These are phyloP conservation scores for Bergia sp. DNA, from an alignment of 92 coral and sea anemone species.

Conservation along the genomic window DNA sequence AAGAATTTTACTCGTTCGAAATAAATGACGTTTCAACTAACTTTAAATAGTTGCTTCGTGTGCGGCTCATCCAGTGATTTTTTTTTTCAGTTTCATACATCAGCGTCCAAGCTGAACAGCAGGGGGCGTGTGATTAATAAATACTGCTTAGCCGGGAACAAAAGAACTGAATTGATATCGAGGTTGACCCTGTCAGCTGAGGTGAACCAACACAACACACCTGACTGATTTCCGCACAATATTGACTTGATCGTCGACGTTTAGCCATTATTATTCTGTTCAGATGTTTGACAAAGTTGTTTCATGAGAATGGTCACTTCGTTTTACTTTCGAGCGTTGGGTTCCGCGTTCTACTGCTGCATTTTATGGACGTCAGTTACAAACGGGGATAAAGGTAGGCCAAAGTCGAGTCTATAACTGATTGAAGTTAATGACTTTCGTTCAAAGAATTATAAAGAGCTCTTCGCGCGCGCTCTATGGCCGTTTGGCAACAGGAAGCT, in stretches of 20 bases:
- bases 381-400: constrained; percentile 10
- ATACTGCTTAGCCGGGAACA: neutral
- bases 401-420: neutral
- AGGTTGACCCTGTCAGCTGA: constrained; percentile 8
- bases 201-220: neutral
- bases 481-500: neutral
- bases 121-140: constrained; percentile 2
- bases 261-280: neutral
- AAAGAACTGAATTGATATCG: constrained; percentile 8
- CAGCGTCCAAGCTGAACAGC: neutral
- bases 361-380: neutral
- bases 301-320: neutral
- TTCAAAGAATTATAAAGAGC: neutral
- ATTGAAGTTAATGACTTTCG: neutral
- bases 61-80: neutral
- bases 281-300: neutral
- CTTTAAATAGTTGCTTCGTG: neutral
- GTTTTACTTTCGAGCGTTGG: neutral
- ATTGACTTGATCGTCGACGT: neutral
- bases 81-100: too few relatives aligned
- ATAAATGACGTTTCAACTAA: too few relatives aligned
- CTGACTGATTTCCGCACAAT: constrained; percentile 10
- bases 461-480: too few relatives aligned
- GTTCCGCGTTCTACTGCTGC: constrained; percentile 5
- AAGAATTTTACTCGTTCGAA: neutral